phyloP scores from a whole-genome alignment of 2,888 invertebrate species.

The Margaritifera margaritifera region DNA sequence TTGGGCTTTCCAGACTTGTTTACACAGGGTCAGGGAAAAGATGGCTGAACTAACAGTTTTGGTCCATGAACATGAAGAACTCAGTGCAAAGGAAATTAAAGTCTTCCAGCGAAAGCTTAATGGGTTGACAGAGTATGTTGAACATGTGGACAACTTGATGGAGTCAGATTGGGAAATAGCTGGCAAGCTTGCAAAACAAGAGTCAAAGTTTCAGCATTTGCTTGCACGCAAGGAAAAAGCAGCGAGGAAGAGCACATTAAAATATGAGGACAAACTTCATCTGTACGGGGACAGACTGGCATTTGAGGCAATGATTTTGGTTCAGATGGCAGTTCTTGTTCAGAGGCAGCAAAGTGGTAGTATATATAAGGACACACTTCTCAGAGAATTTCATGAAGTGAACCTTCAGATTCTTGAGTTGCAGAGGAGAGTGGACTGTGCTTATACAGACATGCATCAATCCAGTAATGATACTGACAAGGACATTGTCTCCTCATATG shows the following conservation, averaged over 20 bases:
- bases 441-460: slow-evolving; percentile 48
- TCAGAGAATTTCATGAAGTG: slow-evolving; percentile 57
- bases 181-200: slow-evolving; percentile 52
- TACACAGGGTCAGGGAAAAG: slow-evolving; percentile 51
- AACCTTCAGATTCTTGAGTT: slow-evolving; percentile 48
- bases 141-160: slow-evolving; percentile 52
- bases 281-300: slow-evolving; percentile 63
- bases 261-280: slow-evolving; percentile 49
- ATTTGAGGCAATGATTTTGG: slow-evolving; percentile 61
- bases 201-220: slow-evolving; percentile 39
- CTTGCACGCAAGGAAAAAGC: slow-evolving; percentile 35
- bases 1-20: slow-evolving; percentile 53
- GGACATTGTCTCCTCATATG: slow-evolving; percentile 80
- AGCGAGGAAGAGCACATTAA: slow-evolving; percentile 33
- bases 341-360: slow-evolving; percentile 52
- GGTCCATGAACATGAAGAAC: slow-evolving; percentile 54
- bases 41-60: slow-evolving; percentile 45
- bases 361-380: slow-evolving; percentile 46
- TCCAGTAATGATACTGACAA: slow-evolving; percentile 36
- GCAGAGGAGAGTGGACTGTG: slow-evolving; percentile 46
- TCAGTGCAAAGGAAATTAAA: slow-evolving; percentile 57
- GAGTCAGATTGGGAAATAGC: slow-evolving; percentile 59
- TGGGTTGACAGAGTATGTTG: slow-evolving; percentile 50
- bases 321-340: slow-evolving; percentile 61
- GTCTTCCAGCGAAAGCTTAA: slow-evolving; percentile 52